phyloP scores from a whole-genome alignment of 2,888 invertebrate species.

The Drosophila mercatorum region DNA sequence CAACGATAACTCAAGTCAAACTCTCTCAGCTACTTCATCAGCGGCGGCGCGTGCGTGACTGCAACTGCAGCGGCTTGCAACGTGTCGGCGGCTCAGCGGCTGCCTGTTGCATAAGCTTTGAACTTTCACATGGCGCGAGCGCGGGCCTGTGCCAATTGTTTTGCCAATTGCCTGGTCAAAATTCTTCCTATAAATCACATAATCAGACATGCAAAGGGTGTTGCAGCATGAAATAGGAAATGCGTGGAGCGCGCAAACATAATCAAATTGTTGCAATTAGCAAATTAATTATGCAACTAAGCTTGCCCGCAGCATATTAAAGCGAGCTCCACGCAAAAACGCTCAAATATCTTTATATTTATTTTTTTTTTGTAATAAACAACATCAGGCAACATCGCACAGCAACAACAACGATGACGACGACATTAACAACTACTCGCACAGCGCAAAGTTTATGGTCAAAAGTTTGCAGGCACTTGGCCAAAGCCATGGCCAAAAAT shows the following conservation, averaged over 20 bases:
- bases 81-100: conserved; percentile 37
- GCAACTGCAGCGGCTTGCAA: conserved; percentile 26
- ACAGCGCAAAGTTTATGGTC: conserved; percentile 56
- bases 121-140: conserved; percentile 64
- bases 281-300: conserved; percentile 59
- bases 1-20: conserved; percentile 48
- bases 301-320: conserved; percentile 31
- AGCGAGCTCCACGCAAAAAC: conserved; percentile 34
- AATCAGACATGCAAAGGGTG: conserved; percentile 39
- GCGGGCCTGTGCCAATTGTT: conserved; percentile 42
- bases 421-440: conserved; percentile 30
- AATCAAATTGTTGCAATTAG: conserved; percentile 53
- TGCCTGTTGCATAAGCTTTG: conserved; percentile 56
- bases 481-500: conserved; percentile 69
- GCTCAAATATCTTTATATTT: conserved; percentile 31
- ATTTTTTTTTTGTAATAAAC: conserved; percentile 20
- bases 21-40: conserved; percentile 70
- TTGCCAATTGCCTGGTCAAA: conserved; percentile 32
- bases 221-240: conserved; percentile 44
- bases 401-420: conserved; percentile 19
- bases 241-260: conserved; percentile 41
- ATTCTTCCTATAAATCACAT: conserved; percentile 72
- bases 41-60: conserved; percentile 70
- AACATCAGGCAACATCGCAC: conserved; percentile 19
- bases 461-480: conserved; percentile 51